A percentile compares a stretch with the other conserved stretches of the same genome.
These are phyloP conservation scores for Lamellibrachia satsuma DNA, from an alignment of 2,888 invertebrate genomes.

Conservation along the genomic window DNA sequence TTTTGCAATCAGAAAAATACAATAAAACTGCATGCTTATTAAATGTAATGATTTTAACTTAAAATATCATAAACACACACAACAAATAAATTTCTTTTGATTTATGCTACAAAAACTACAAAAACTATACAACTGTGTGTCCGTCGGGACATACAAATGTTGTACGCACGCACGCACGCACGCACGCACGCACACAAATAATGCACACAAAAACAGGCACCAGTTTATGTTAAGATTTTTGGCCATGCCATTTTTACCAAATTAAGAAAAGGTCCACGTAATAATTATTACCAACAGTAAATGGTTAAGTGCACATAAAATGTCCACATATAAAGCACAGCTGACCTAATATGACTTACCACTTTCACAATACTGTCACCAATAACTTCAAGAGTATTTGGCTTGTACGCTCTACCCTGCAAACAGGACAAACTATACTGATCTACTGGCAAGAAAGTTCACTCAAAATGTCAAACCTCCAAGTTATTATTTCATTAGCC, in stretches of 20 bases:
- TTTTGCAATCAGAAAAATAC: too few species aligned
- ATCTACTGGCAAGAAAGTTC: background rate
- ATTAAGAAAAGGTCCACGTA: background rate
- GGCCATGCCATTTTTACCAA: background rate
- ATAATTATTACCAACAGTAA: too few species aligned
- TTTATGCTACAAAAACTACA: too few species aligned
- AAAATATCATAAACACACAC: too few species aligned
- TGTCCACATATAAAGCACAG: background rate
- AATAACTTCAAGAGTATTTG: constrained; percentile 51
- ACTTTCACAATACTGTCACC: constrained; percentile 53
- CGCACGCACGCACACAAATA: background rate
- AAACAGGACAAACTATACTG: constrained; percentile 6
- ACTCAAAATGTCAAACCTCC: background rate
- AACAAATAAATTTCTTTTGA: too few species aligned
- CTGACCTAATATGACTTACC: constrained; percentile 44
- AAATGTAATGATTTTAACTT: too few species aligned
- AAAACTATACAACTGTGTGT: too few species aligned
- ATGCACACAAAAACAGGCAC: background rate
- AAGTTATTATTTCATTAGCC: background rate
- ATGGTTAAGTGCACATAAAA: background rate
- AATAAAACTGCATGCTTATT: too few species aligned
- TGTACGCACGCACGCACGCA: too few species aligned
- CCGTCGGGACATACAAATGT: too few species aligned
- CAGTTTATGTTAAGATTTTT: background rate
- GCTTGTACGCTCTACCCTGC: constrained; percentile 48